Evolutionary conservation across 2,888 invertebrate species (phyloP).

Genomic region (Andricus curvator): DNA sequence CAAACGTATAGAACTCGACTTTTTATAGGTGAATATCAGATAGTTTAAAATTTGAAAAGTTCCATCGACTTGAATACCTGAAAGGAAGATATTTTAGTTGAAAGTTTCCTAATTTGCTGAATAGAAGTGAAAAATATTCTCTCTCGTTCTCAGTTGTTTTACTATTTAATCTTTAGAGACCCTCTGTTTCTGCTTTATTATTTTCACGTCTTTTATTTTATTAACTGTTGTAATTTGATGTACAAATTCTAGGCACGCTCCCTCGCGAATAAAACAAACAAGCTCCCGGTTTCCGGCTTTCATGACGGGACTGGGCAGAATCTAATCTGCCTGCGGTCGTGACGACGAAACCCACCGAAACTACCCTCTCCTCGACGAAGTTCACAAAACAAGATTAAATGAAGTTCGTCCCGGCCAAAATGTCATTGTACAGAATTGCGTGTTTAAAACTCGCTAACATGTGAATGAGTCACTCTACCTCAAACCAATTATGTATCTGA

Average conservation of each 20-base stretch:
- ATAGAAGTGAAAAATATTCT: not conserved
- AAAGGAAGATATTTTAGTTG: slow-evolving; percentile 1
- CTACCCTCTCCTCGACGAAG: not conserved
- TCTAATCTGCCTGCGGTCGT: slow-evolving; percentile 39
- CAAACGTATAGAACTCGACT: not conserved
- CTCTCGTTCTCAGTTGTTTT: not conserved
- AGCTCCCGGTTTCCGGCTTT: slow-evolving; percentile 33
- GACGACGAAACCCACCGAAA: slow-evolving; percentile 29
- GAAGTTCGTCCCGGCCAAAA: not conserved
- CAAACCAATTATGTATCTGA: not conserved
- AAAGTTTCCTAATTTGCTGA: slow-evolving; percentile 6
- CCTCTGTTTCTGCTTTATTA: slow-evolving; percentile 12
- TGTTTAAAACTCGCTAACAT: slow-evolving; percentile 18
- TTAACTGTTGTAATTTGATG: slow-evolving; percentile 33
- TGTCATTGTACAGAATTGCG: slow-evolving; percentile 35
- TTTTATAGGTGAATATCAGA: not conserved
- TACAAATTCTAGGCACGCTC: slow-evolving; percentile 36
- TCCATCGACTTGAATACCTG: not conserved
- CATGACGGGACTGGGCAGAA: slow-evolving; percentile 25
- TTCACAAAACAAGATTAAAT: slow-evolving; percentile 35
- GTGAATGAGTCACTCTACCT: not conserved
- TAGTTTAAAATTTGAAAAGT: slow-evolving; percentile 14
- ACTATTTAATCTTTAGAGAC: slow-evolving; percentile 20
- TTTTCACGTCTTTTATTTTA: slow-evolving; percentile 29
- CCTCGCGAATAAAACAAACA: slow-evolving; percentile 33